These are phyloP conservation scores for Drosophila seclusa DNA, from an alignment of 2,888 invertebrate genomes.

Conservation along the genomic window DNA sequence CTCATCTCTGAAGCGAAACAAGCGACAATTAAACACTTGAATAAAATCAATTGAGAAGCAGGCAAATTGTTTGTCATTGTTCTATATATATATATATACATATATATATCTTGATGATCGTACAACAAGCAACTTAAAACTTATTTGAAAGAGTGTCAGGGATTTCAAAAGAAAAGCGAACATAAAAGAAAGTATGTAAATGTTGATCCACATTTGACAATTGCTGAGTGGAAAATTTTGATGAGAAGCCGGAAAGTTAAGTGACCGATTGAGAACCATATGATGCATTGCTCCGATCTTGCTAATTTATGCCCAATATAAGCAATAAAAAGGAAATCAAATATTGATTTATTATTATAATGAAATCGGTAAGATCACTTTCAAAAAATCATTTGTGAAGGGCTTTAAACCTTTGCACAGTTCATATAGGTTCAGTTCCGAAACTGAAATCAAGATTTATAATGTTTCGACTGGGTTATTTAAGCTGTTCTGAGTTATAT, in stretches of 20 bases:
- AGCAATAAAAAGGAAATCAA: background rate
- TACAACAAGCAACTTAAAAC: background rate
- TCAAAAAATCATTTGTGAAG: background rate
- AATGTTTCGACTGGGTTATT: constrained; percentile 19
- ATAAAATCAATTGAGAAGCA: constrained; percentile 18
- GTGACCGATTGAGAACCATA: background rate
- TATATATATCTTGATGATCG: constrained; percentile 4
- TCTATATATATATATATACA: background rate
- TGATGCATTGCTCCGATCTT: background rate
- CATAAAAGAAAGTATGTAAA: background rate
- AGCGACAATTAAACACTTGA: constrained; percentile 29
- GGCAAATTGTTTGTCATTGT: constrained; percentile 21
- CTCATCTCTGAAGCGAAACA: constrained; percentile 70
- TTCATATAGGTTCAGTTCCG: background rate
- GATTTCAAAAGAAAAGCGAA: background rate
- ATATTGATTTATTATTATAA: background rate
- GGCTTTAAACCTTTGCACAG: background rate
- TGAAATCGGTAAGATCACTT: background rate
- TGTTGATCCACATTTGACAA: background rate
- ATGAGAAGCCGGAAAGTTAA: background rate
- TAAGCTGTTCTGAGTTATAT: constrained; percentile 2
- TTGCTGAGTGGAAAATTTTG: background rate
- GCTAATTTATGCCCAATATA: background rate
- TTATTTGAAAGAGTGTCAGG: no score
- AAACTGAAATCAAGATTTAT: background rate